Evolutionary conservation across 2,113 vertebrate genomes (phyloP).

Genomic region (Salminus brasiliensis): DNA sequence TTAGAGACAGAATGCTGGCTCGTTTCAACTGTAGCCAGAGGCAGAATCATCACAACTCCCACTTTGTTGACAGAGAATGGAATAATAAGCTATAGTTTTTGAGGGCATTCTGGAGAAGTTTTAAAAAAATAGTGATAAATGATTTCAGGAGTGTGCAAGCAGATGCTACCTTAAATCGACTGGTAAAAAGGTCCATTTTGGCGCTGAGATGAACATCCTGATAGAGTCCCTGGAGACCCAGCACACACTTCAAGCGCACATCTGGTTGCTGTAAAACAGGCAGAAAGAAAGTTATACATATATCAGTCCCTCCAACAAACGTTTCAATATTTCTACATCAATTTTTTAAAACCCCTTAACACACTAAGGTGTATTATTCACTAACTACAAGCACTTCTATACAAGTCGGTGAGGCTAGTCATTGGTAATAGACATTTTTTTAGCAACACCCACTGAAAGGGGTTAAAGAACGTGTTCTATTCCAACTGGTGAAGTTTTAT

Average conservation of each 20-base stretch:
- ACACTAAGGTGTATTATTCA: too few species aligned
- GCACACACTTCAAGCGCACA: conserved; percentile 86
- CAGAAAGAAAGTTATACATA: neutral
- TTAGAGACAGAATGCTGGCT: neutral
- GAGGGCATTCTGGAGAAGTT: neutral
- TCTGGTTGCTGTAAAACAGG: conserved; percentile 79
- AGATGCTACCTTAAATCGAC: conserved; percentile 84
- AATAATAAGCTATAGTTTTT: conserved; percentile 31
- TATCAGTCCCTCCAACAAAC: too few species aligned
- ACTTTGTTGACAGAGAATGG: neutral
- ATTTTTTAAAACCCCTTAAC: too few species aligned
- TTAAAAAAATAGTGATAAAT: neutral
- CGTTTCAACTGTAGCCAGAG: neutral
- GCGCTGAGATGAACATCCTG: conserved; percentile 75
- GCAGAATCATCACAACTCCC: neutral
- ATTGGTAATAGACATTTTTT: too few species aligned
- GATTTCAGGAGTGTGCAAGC: neutral
- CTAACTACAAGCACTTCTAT: too few species aligned
- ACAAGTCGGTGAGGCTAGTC: too few species aligned
- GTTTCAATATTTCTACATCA: neutral
- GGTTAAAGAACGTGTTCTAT: too few species aligned
- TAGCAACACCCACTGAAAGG: too few species aligned
- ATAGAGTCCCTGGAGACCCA: conserved; percentile 83
- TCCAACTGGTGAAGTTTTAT: too few species aligned
- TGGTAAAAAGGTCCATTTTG: conserved; percentile 88